These are phyloP conservation scores for Tipula vernalis DNA, from an alignment of 2,888 invertebrate species.

Conservation along the genomic window DNA sequence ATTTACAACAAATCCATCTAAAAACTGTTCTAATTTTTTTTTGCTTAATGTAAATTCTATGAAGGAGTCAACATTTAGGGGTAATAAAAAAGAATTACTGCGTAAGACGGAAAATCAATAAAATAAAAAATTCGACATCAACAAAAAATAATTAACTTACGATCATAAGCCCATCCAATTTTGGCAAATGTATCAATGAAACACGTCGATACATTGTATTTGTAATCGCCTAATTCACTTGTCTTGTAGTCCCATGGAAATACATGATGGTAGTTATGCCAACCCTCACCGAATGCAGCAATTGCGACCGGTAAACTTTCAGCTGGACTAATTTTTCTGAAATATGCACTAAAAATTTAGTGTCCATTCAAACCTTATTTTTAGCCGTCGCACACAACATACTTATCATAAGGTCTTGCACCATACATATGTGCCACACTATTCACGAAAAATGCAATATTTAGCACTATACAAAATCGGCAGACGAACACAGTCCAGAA, in stretches of 20 bases:
- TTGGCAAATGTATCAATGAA: constrained; percentile 69
- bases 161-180: constrained; percentile 72
- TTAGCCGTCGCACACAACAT: constrained; percentile 22
- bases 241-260: constrained; percentile 57
- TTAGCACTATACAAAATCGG: constrained; percentile 72
- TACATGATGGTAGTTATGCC: constrained; percentile 76
- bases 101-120: neutral
- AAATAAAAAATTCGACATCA: too few species aligned
- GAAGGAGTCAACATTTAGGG: neutral
- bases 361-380: neutral
- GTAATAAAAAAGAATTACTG: neutral
- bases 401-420: constrained; percentile 83
- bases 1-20: neutral
- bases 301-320: constrained; percentile 62
- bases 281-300: constrained; percentile 66
- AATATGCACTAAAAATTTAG: neutral
- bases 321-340: constrained; percentile 57
- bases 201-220: constrained; percentile 59
- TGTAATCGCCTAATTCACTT: constrained; percentile 50
- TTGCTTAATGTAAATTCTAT: neutral
- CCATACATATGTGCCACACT: constrained; percentile 91
- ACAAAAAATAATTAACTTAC: constrained; percentile 32
- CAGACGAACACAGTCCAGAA: constrained; percentile 76
- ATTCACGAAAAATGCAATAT: constrained; percentile 91
- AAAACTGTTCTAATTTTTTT: neutral